phyloP scores from a whole-genome alignment of 1,140 invertebrate genomes.

The Thaumatotibia leucotreta region DNA sequence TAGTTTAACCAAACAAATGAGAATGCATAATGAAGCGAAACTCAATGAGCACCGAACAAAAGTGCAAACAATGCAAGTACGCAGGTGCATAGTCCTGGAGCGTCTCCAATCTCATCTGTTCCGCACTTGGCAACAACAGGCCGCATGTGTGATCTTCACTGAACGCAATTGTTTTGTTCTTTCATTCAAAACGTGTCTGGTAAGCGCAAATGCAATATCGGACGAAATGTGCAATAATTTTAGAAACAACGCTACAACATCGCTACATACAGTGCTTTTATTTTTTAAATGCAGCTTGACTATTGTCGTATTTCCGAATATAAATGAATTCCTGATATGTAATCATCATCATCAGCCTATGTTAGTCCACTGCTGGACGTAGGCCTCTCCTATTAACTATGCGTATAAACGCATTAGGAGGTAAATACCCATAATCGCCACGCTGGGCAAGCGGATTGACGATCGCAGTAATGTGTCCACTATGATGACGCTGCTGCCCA shows the following conservation, averaged over 20 bases:
- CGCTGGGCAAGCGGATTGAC: no score
- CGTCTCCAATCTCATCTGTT: conserved; percentile 53
- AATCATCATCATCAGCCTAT: no score
- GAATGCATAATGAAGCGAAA: neutral
- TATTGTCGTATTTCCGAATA: no score
- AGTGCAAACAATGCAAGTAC: conserved; percentile 10
- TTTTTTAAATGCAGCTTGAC: no score
- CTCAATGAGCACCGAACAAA: neutral
- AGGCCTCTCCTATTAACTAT: no score
- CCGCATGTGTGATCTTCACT: conserved; percentile 63
- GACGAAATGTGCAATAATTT: neutral
- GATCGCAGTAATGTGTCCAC: no score
- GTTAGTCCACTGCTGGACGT: no score
- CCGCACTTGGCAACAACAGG: conserved; percentile 47
- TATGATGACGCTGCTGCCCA: no score
- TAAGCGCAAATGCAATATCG: conserved; percentile 53
- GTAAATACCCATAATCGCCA: no score
- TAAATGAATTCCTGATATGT: no score
- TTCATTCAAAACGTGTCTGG: conserved; percentile 56
- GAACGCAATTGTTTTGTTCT: conserved; percentile 52
- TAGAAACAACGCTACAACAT: neutral
- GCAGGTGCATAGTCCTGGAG: conserved; percentile 46
- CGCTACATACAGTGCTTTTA: no score
- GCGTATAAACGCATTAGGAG: no score
- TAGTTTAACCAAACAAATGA: neutral